A percentile compares a stretch with the other conserved stretches of the same genome.
Conservation (phyloP, 2,113 vertebrate species). For the Pterophyllum scalare region DNA sequence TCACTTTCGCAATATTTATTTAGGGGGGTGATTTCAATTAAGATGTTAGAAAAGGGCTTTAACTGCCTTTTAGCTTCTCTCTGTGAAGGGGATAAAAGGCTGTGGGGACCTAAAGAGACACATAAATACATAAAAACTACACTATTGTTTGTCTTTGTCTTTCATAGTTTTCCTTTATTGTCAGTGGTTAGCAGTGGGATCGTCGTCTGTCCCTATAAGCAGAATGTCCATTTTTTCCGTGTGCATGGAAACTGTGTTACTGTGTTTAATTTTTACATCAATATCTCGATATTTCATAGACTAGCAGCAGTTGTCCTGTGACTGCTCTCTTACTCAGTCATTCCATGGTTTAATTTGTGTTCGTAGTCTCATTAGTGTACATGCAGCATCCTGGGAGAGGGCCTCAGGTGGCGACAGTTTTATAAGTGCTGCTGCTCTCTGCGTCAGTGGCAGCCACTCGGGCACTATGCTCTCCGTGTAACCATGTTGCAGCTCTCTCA, state of each 20-base stretch:
- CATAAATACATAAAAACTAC: constrained; percentile 34
- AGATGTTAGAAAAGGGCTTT: constrained; percentile 15
- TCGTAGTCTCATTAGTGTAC: constrained; percentile 36
- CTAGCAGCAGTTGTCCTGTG: constrained; percentile 27
- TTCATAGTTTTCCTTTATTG: constrained; percentile 40
- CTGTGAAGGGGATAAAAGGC: constrained; percentile 16
- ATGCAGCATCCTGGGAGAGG: constrained; percentile 33
- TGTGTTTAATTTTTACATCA: constrained; percentile 20
- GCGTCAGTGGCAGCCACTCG: neutral
- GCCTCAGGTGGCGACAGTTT: constrained; percentile 25
- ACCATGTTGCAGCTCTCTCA: constrained; percentile 28
- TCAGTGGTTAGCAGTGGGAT: constrained; percentile 22
- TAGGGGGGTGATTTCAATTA: constrained; percentile 29
- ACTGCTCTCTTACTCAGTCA: constrained; percentile 54
- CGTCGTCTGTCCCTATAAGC: constrained; percentile 19
- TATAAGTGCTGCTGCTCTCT: neutral
- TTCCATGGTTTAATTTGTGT: constrained; percentile 71
- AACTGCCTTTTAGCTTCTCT: neutral
- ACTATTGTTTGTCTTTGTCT: constrained; percentile 53
- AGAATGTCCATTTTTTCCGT: constrained; percentile 14
- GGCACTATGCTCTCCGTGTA: constrained; percentile 20
- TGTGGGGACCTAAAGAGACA: constrained; percentile 22
- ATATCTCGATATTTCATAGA: constrained; percentile 46
- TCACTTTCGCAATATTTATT: constrained; percentile 54
- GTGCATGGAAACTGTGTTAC: constrained; percentile 27